Evolutionary conservation across 2,888 invertebrate species (phyloP).

Genomic region (Agrochola lota): DNA sequence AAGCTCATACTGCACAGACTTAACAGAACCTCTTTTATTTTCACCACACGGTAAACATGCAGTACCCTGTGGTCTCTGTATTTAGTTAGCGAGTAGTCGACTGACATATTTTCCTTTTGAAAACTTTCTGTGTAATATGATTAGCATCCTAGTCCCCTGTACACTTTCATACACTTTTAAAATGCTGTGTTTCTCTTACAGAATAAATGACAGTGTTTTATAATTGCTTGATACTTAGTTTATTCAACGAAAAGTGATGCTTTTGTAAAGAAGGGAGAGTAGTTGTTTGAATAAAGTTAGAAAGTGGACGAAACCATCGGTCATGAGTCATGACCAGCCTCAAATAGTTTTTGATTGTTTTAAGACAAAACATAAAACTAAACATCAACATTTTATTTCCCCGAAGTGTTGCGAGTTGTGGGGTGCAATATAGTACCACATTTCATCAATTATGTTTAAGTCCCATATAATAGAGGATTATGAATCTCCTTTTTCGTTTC

Average conservation of each 20-base stretch:
- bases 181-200: not conserved
- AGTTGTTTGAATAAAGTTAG: not conserved
- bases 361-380: too few relatives aligned
- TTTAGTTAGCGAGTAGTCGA: constrained; percentile 1
- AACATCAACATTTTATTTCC: too few relatives aligned
- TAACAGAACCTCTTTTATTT: not conserved
- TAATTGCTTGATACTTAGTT: not conserved
- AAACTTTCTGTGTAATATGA: constrained; percentile 8
- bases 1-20: not conserved
- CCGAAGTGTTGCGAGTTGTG: too few relatives aligned
- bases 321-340: not conserved
- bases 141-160: not conserved
- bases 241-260: not conserved
- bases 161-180: constrained; percentile 12
- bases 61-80: not conserved
- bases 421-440: too few relatives aligned
- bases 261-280: not conserved
- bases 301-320: not conserved
- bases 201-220: not conserved
- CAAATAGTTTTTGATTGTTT: not conserved
- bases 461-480: too few relatives aligned
- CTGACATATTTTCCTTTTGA: constrained; percentile 15
- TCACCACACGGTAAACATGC: not conserved
- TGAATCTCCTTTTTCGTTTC: not conserved
- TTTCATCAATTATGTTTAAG: too few relatives aligned